Conservation (phyloP, 2,113 vertebrate species). For the Hucho hucho region DNA sequence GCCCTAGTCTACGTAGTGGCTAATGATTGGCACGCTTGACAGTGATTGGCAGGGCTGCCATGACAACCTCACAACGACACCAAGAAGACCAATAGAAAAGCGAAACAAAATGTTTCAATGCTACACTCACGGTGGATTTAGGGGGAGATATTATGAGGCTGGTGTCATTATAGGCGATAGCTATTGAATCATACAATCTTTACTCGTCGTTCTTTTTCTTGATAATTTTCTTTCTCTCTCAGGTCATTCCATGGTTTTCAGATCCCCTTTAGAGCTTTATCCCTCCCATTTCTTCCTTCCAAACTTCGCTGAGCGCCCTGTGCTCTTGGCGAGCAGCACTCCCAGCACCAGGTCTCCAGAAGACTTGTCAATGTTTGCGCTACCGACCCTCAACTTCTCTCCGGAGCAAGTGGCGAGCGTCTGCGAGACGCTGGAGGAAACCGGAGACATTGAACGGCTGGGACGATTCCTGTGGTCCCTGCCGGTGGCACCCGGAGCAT, state of each 20-base stretch:
- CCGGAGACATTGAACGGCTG: constrained; percentile 98
- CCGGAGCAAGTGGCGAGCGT: constrained; percentile 99
- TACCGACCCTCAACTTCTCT: constrained; percentile 99
- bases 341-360: constrained; percentile 92
- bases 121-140: constrained; percentile 99
- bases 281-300: constrained; percentile 99
- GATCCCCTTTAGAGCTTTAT: constrained; percentile 99
- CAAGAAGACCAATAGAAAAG: constrained; percentile 99
- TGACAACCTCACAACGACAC: constrained; percentile 99
- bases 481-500: constrained; percentile 97
- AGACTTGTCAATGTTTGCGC: constrained; percentile 99
- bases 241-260: constrained; percentile 99
- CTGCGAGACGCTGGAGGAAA: constrained; percentile 99
- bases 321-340: constrained; percentile 91
- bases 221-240: constrained; percentile 85
- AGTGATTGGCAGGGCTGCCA: constrained; percentile 99
- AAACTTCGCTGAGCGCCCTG: constrained; percentile 97
- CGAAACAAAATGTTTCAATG: constrained; percentile 99
- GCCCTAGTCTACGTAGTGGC: constrained; percentile 92
- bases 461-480: constrained; percentile 99
- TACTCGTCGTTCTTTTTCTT: constrained; percentile 85
- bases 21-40: constrained; percentile 99
- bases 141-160: constrained; percentile 99
- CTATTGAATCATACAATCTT: constrained; percentile 97
- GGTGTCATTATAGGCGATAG: constrained; percentile 97